phyloP scores from a whole-genome alignment of 2,113 vertebrate genomes.

The Chionodraco myersi region DNA sequence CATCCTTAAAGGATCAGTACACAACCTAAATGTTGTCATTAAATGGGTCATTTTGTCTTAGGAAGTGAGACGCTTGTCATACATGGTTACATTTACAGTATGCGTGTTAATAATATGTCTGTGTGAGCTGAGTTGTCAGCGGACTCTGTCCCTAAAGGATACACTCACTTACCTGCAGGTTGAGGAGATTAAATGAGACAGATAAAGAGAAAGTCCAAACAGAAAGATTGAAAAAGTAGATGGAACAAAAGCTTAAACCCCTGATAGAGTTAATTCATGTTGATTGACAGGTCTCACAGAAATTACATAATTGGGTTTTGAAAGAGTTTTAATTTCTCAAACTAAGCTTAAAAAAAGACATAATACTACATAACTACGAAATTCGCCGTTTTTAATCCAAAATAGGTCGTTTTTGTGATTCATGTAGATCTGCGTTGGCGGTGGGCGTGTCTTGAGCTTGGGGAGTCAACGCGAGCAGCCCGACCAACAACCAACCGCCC shows the following conservation, averaged over 20 bases:
- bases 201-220: constrained; percentile 11
- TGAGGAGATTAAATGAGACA: constrained; percentile 41
- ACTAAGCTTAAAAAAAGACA: constrained; percentile 8
- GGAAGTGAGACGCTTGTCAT: not conserved
- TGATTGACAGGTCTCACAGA: not conserved
- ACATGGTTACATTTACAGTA: not conserved
- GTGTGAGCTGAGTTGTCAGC: constrained; percentile 54
- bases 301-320: not conserved
- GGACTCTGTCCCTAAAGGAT: constrained; percentile 64
- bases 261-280: too few relatives aligned
- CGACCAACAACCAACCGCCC: too few relatives aligned
- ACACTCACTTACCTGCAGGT: constrained; percentile 14
- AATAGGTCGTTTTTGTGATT: too few relatives aligned
- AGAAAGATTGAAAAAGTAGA: not conserved
- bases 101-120: not conserved
- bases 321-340: constrained; percentile 27
- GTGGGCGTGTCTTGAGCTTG: too few relatives aligned
- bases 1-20: constrained; percentile 22
- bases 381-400: too few relatives aligned
- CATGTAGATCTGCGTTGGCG: too few relatives aligned
- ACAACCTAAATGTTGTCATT: constrained; percentile 17
- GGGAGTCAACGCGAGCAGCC: too few relatives aligned
- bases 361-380: too few relatives aligned
- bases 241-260: not conserved
- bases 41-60: constrained; percentile 16